Conservation (phyloP, 2,113 vertebrate genomes). For the Thamnaconus septentrionalis region DNA sequence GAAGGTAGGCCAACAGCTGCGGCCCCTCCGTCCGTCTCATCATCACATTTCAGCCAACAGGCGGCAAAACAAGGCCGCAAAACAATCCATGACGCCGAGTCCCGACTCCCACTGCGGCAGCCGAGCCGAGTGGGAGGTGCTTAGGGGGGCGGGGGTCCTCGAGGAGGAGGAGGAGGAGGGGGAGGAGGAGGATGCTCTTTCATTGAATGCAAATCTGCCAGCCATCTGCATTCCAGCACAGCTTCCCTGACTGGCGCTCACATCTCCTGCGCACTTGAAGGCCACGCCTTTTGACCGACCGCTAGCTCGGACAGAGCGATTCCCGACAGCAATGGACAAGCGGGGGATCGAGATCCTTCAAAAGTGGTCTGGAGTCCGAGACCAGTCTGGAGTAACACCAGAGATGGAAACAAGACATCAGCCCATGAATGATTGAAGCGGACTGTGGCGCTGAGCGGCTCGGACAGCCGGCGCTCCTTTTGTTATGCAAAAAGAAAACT, state of each 20-base stretch:
- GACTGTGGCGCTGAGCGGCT: constrained; percentile 54
- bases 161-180: too few species aligned
- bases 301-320: too few species aligned
- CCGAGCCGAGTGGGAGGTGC: not conserved
- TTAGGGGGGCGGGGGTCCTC: too few species aligned
- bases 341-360: too few species aligned
- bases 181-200: too few species aligned
- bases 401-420: constrained; percentile 46
- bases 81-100: constrained; percentile 49
- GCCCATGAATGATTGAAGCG: constrained; percentile 57
- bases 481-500: constrained; percentile 49
- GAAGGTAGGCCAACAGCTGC: constrained; percentile 73
- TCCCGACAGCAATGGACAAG: too few species aligned
- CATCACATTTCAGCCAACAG: constrained; percentile 66
- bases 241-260: too few species aligned
- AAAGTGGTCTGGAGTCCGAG: too few species aligned
- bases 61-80: constrained; percentile 49
- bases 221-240: too few species aligned
- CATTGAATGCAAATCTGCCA: too few species aligned
- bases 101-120: constrained; percentile 50
- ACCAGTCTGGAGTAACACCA: not conserved
- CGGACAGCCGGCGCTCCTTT: constrained; percentile 30
- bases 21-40: constrained; percentile 47
- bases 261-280: too few species aligned
- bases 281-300: too few species aligned